phyloP scores from a whole-genome alignment of 1,140 invertebrate species.

The Apis dorsata region DNA sequence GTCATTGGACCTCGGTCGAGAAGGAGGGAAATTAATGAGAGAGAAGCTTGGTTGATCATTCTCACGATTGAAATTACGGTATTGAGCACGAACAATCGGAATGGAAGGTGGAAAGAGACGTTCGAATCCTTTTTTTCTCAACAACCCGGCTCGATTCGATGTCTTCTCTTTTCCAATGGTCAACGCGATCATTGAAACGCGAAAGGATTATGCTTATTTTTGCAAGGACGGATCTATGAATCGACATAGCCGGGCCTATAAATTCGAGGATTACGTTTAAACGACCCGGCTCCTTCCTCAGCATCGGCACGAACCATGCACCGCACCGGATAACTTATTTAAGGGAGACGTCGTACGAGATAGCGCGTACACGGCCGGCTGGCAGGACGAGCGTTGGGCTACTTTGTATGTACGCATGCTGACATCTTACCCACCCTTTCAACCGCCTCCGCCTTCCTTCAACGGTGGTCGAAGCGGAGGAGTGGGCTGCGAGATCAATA shows the following conservation, averaged over 20 bases:
- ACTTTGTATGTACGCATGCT: conserved; percentile 80
- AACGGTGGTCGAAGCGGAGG: conserved; percentile 62
- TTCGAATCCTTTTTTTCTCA: too few species aligned
- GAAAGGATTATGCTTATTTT: too few species aligned
- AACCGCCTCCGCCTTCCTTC: conserved; percentile 70
- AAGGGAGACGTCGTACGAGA: conserved; percentile 61
- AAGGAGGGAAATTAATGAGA: conserved; percentile 10
- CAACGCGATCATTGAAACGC: too few species aligned
- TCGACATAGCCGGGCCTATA: not conserved
- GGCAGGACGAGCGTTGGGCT: conserved; percentile 66
- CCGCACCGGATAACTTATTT: conserved; percentile 62
- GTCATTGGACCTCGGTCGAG: not conserved
- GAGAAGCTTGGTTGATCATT: not conserved
- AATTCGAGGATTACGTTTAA: conserved; percentile 40
- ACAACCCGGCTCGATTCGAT: too few species aligned
- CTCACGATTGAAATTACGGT: not conserved
- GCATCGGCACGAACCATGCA: conserved; percentile 4
- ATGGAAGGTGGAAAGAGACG: too few species aligned
- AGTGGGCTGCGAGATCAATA: conserved; percentile 74
- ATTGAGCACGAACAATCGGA: too few species aligned
- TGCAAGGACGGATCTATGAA: not conserved
- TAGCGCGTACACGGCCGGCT: conserved; percentile 52
- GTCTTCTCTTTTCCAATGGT: too few species aligned
- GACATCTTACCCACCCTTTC: conserved; percentile 77
- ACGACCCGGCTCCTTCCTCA: not conserved